Percentiles rank a stretch among this genome's conserved stretches.
Conservation (phyloP, 1,140 invertebrate genomes). For the Nomia melanderi region DNA sequence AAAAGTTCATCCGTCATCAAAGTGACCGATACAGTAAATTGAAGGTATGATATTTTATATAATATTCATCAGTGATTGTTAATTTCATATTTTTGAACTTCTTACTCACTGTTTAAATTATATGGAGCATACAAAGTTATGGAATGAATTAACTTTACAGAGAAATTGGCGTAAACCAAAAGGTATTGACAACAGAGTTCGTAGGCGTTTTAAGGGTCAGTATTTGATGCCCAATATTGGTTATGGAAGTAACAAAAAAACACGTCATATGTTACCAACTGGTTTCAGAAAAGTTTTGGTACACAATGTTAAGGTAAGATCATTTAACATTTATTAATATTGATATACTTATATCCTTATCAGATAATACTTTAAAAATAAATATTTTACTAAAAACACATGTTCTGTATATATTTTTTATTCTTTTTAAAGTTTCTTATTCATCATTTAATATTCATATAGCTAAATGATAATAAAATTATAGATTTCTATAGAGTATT, state of each 20-base stretch:
- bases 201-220: conserved; percentile 99
- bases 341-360: too few relatives aligned
- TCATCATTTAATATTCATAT: too few relatives aligned
- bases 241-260: conserved; percentile 97
- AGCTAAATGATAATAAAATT: too few relatives aligned
- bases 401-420: too few relatives aligned
- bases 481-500: too few relatives aligned
- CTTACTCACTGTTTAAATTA: not conserved
- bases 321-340: not conserved
- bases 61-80: not conserved
- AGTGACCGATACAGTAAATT: conserved; percentile 98
- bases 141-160: conserved; percentile 78
- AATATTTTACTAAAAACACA: too few relatives aligned
- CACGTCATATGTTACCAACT: conserved; percentile 97
- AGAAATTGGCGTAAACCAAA: conserved; percentile 95
- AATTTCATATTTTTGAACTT: not conserved
- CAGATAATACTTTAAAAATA: too few relatives aligned
- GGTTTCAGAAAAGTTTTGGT: conserved; percentile 97
- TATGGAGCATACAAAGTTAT: not conserved
- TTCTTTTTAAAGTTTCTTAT: too few relatives aligned
- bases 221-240: conserved; percentile 99
- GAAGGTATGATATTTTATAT: conserved; percentile 83
- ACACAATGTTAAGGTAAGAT: conserved; percentile 89
- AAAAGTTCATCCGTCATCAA: conserved; percentile 98
- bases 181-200: conserved; percentile 99